Base-by-base conservation (phyloP, 1,140 invertebrate species). In the Drosophila watanabei region DNA sequence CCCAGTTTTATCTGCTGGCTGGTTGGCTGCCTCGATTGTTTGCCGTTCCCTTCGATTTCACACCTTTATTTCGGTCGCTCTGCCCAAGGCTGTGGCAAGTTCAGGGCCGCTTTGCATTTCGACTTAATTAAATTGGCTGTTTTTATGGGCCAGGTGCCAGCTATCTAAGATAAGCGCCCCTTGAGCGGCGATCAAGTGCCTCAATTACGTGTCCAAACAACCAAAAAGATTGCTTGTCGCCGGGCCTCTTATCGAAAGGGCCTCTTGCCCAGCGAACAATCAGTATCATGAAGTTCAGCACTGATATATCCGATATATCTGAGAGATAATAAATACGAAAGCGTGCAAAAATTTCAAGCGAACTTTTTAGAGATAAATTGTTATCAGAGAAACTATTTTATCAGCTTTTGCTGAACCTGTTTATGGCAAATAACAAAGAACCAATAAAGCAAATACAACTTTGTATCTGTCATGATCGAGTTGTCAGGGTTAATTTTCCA, bases 201-300 rank as follows among this genome's bases (percentile, higher is more conserved):
- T 41, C 41, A 79, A 87, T 88, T 86, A 86, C 80, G 83, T 80
- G 84, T 71, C 54, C 59, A 64, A 80, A 56, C 64, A 28, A 5
- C 32, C 20, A 46, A 20, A 46, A 33, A 83, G 84, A 83, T 83
- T 87, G 60, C 63, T 64, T 83, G 82, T 88, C 71, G 60, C 37
- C 33, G 48, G 51, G 45, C 46, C 24, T 32, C 65, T 81, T 82
- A 86, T 82, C 65, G 9, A 56, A 79, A 63, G 68, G 66, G 54
- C 20, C 66, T 59, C 41, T 54, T 46, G 35, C 33, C 8, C 11
- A 18, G 33, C 49, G 43, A 54, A 52, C 28, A 37, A 69, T 56
- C 13, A 32, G n/a, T 46, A 71, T 69, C 68, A 57, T 24, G 20
- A 14, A 13, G 18, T 28, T 62, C 9, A 28, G 63, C 10, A 57